These are phyloP conservation scores for Amaurobius ferox DNA, from an alignment of 2,888 invertebrate genomes.

Conservation along the genomic window DNA sequence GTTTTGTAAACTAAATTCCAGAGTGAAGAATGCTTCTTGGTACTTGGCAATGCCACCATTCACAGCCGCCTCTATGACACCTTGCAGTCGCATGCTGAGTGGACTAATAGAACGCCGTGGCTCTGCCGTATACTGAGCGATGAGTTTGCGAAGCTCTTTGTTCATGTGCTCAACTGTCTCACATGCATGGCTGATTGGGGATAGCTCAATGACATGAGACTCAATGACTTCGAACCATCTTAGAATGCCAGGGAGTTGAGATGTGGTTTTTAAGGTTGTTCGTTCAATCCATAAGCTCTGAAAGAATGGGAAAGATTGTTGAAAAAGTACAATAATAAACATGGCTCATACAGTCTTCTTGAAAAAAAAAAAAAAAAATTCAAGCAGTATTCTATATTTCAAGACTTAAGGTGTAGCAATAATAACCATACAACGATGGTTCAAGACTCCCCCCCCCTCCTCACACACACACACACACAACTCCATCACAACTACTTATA, in stretches of 20 bases:
- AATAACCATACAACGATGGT: too few species aligned
- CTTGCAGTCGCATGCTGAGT: conserved; percentile 93
- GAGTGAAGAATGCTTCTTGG: conserved; percentile 93
- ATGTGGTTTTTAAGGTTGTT: conserved; percentile 89
- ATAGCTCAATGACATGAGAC: conserved; percentile 85
- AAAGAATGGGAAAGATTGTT: conserved; percentile 75
- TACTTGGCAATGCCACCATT: conserved; percentile 97
- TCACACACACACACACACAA: too few species aligned
- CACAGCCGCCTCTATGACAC: conserved; percentile 96
- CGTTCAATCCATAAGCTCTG: conserved; percentile 95
- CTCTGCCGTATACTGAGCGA: conserved; percentile 87
- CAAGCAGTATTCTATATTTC: too few species aligned
- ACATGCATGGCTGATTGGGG: conserved; percentile 92
- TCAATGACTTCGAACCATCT: conserved; percentile 94
- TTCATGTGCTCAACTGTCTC: conserved; percentile 95
- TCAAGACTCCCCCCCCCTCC: too few species aligned
- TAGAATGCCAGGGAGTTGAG: conserved; percentile 91
- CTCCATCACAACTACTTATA: too few species aligned
- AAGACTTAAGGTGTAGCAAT: too few species aligned
- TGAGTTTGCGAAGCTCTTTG: conserved; percentile 88
- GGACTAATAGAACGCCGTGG: conserved; percentile 89
- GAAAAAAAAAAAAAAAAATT: too few species aligned
- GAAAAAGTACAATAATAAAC: too few species aligned
- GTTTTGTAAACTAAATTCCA: conserved; percentile 82
- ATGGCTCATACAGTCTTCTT: too few species aligned